These are phyloP conservation scores for Pyrgilauda ruficollis DNA, from an alignment of 2,113 vertebrate species.

Conservation along the genomic window DNA sequence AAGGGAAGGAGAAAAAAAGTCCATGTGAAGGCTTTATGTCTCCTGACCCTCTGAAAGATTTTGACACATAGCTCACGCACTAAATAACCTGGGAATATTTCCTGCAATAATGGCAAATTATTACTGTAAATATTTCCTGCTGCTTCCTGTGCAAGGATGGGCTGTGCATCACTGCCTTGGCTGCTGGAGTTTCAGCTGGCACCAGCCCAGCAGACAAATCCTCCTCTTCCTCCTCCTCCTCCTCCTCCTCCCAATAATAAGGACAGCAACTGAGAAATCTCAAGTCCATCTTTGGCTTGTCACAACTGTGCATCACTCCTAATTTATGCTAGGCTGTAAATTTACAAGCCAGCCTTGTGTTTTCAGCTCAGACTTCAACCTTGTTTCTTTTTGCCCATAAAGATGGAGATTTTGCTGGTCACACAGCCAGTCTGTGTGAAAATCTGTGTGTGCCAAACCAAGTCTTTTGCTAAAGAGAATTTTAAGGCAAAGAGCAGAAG, in stretches of 20 bases:
- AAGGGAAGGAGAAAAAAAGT: not conserved
- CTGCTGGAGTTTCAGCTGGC: not conserved
- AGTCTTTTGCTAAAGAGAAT: not conserved
- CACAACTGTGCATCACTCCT: not conserved
- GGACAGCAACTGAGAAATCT: not conserved
- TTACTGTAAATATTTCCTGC: not conserved
- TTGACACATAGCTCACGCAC: rapidly evolving
- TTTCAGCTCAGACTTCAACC: not conserved
- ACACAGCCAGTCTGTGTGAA: not conserved
- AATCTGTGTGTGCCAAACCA: not conserved
- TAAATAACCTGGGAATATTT: not conserved
- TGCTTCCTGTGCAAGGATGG: not conserved
- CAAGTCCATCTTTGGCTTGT: not conserved
- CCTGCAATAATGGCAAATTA: not conserved
- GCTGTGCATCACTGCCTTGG: not conserved
- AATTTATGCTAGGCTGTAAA: not conserved
- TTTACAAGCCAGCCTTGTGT: not conserved
- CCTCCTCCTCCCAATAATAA: not conserved
- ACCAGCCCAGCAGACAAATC: not conserved
- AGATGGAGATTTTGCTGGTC: not conserved
- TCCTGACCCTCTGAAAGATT: not conserved
- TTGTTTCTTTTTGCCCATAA: not conserved
- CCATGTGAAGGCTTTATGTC: not conserved
- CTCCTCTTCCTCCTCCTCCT: not conserved
- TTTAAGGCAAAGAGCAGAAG: not conserved